Evolutionary conservation across 2,888 invertebrate genomes (phyloP).

Genomic region (Pseudococcus viburni): DNA sequence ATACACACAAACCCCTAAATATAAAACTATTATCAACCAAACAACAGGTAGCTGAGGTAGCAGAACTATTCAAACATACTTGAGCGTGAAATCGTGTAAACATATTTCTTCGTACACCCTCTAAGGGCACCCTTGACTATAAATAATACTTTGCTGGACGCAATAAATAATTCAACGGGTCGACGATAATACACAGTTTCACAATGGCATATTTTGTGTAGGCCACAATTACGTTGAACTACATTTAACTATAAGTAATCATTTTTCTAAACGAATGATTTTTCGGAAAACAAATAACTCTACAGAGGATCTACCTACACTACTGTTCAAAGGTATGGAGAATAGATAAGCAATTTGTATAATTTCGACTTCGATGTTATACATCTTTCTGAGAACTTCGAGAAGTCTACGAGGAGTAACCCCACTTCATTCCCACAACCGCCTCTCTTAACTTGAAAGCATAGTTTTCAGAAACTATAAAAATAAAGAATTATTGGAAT

Average conservation of each 20-base stretch:
- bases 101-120: not conserved
- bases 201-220: not conserved
- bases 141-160: not conserved
- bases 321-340: too few relatives aligned
- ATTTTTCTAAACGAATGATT: constrained; percentile 2
- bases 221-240: not conserved
- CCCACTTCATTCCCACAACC: too few relatives aligned
- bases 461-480: too few relatives aligned
- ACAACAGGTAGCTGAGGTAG: not conserved
- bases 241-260: not conserved
- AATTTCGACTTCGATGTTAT: too few relatives aligned
- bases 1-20: not conserved
- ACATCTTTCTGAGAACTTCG: too few relatives aligned
- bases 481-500: too few relatives aligned
- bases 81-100: constrained; percentile 14
- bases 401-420: too few relatives aligned
- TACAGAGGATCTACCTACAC: too few relatives aligned
- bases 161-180: not conserved
- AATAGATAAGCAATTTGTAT: too few relatives aligned
- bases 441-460: too few relatives aligned
- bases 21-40: too few relatives aligned
- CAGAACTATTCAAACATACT: not conserved
- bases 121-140: not conserved
- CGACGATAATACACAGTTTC: not conserved
- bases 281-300: not conserved